phyloP scores from a whole-genome alignment of 2,113 vertebrate genomes.

The Struthidea cinerea region DNA sequence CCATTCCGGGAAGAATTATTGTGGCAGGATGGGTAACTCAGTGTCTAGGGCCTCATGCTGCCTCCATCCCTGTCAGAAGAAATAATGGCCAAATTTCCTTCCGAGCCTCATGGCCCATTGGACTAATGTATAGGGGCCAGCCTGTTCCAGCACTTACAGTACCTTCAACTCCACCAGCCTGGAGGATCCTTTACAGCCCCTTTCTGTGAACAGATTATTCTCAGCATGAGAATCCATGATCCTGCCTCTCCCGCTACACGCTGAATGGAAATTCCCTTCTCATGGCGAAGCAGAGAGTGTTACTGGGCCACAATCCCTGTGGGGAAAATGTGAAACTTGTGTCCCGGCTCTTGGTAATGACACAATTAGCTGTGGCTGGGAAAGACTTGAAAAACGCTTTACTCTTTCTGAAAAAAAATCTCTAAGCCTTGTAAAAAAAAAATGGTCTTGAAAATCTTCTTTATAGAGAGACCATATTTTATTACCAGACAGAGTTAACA shows the following conservation, averaged over 20 bases:
- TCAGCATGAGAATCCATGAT: background rate
- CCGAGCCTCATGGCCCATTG: slow-evolving; percentile 6
- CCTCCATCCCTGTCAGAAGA: slow-evolving; percentile 32
- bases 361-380: background rate
- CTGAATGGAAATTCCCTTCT: background rate
- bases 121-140: background rate
- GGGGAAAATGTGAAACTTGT: background rate
- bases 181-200: background rate
- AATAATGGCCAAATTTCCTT: slow-evolving; percentile 46
- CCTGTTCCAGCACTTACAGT: background rate
- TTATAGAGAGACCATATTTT: background rate
- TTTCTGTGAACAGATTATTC: background rate
- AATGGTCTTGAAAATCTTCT: background rate
- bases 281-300: accelerated
- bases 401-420: background rate
- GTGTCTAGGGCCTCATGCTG: background rate
- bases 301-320: background rate
- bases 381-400: background rate
- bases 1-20: slow-evolving; percentile 41
- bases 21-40: slow-evolving; percentile 24
- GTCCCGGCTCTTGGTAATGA: background rate
- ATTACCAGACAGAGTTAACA: background rate
- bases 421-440: background rate
- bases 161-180: background rate
- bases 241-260: background rate